phyloP scores from a whole-genome alignment of 2,797 vertebrate species.

The Danio aesculapii region DNA sequence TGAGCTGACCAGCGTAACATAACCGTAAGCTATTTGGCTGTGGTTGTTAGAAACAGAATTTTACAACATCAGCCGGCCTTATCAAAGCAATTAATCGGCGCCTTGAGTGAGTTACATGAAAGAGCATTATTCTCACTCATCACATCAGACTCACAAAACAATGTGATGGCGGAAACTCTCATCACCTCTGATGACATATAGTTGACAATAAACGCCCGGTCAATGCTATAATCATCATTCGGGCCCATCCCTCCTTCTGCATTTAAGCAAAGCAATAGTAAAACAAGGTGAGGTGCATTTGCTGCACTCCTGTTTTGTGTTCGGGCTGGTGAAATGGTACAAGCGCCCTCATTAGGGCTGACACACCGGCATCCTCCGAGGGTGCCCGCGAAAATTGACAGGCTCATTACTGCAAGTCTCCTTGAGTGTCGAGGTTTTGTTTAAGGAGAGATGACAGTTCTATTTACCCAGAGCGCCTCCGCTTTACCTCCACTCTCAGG shows the following conservation, averaged over 20 bases:
- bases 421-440: slow-evolving; percentile 38
- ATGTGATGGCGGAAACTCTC: slow-evolving; percentile 17
- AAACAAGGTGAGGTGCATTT: slow-evolving; percentile 12
- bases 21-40: slow-evolving; percentile 36
- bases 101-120: slow-evolving; percentile 18
- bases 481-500: slow-evolving; percentile 23
- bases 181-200: slow-evolving; percentile 9
- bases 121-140: slow-evolving; percentile 37
- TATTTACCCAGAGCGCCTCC: slow-evolving; percentile 46
- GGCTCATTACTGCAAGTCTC: slow-evolving; percentile 53
- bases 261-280: not conserved
- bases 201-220: slow-evolving; percentile 22
- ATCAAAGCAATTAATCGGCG: slow-evolving; percentile 58
- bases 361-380: slow-evolving; percentile 23
- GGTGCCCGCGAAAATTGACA: slow-evolving; percentile 29
- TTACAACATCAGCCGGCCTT: slow-evolving; percentile 41
- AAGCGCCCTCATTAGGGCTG: slow-evolving; percentile 55
- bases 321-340: slow-evolving; percentile 39
- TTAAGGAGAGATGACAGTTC: slow-evolving; percentile 57
- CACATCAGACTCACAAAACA: slow-evolving; percentile 17
- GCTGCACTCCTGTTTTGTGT: slow-evolving; percentile 34
- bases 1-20: slow-evolving; percentile 14
- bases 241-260: not conserved
- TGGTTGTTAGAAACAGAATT: slow-evolving; percentile 45
- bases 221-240: slow-evolving; percentile 1